Evolutionary conservation across 1,140 invertebrate genomes (phyloP).

Genomic region (Anastrepha ludens): DNA sequence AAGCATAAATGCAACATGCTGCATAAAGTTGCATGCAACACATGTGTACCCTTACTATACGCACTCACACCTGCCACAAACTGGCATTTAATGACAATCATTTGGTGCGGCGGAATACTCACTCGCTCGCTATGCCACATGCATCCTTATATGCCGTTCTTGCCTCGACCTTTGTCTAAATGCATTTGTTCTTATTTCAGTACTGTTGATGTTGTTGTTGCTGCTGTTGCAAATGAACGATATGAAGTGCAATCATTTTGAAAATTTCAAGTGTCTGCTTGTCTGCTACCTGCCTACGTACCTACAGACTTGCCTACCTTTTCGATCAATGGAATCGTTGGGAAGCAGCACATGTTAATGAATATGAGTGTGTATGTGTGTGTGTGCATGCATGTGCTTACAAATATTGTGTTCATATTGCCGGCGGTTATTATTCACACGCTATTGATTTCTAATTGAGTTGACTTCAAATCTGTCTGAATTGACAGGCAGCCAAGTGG

Average conservation of each 20-base stretch:
- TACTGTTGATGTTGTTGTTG: background rate
- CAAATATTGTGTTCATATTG: constrained; percentile 3
- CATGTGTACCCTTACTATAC: background rate
- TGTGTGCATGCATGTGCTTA: constrained; percentile 23
- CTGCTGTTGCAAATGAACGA: constrained; percentile 40
- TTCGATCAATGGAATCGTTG: background rate
- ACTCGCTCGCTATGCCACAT: background rate
- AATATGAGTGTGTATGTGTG: no score
- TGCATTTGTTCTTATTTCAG: background rate
- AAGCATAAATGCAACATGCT: constrained; percentile 45
- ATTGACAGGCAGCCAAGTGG: constrained; percentile 34
- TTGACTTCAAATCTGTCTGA: constrained; percentile 57
- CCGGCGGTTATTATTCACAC: constrained; percentile 56
- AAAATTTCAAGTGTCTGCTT: constrained; percentile 44
- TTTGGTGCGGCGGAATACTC: background rate
- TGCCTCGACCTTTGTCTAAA: background rate
- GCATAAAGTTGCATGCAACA: background rate
- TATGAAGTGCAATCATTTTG: constrained; percentile 37
- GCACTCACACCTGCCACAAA: constrained; percentile 10
- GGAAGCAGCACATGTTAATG: background rate
- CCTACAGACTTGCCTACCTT: background rate
- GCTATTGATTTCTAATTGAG: constrained; percentile 59
- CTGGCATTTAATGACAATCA: background rate
- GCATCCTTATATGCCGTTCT: background rate
- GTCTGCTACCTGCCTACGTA: background rate